These are phyloP conservation scores for Sandelia bainsii DNA, from an alignment of 2,797 vertebrate species.

Conservation along the genomic window DNA sequence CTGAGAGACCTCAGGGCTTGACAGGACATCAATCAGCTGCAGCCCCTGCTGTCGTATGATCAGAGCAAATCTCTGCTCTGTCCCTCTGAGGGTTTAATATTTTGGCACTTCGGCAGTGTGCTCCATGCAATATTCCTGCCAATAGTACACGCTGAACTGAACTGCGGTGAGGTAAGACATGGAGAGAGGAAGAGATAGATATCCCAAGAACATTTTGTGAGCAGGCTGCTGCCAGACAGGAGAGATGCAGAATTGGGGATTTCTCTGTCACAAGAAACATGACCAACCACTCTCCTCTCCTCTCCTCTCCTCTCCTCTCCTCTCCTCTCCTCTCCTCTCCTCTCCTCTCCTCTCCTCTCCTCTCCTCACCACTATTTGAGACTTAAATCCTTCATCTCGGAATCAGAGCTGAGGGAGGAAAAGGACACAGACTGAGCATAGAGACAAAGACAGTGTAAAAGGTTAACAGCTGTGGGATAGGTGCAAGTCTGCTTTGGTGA, in stretches of 20 bases:
- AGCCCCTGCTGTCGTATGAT: constrained; percentile 21
- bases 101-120: constrained; percentile 56
- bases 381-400: constrained; percentile 36
- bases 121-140: constrained; percentile 52
- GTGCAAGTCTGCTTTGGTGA: constrained; percentile 44
- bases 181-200: constrained; percentile 23
- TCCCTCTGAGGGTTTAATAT: constrained; percentile 42
- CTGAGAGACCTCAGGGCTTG: constrained; percentile 34
- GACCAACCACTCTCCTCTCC: constrained; percentile 1
- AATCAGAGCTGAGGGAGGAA: constrained; percentile 27
- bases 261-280: constrained; percentile 47
- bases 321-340: too few species aligned
- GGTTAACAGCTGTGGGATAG: constrained; percentile 41
- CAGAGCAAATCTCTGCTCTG: constrained; percentile 36
- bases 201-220: constrained; percentile 43
- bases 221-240: constrained; percentile 37
- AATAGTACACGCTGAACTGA: constrained; percentile 33
- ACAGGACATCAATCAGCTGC: constrained; percentile 55
- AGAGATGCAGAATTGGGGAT: constrained; percentile 44
- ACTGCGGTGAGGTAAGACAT: constrained; percentile 26
- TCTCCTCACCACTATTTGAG: constrained; percentile 21
- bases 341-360: too few species aligned
- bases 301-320: constrained; percentile 2
- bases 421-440: constrained; percentile 33
- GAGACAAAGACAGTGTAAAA: constrained; percentile 51